Conservation (phyloP, 1,140 invertebrate species). For the Leptinotarsa texana region DNA sequence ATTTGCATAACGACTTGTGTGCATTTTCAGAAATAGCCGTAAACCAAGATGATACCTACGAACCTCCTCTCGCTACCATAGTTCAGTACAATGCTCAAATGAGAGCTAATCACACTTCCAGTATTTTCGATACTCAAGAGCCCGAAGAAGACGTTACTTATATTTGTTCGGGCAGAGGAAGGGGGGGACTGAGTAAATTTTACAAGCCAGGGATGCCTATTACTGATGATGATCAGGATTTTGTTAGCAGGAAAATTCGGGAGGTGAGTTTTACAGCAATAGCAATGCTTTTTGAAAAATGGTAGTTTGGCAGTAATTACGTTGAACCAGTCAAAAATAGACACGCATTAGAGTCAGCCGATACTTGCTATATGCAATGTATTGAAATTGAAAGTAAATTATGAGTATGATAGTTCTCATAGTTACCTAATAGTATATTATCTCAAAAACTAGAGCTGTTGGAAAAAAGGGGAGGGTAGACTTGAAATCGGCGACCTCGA, state of each 20-base stretch:
- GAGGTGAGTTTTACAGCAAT: background rate
- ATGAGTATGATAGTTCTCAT: too few species aligned
- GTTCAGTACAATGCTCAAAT: slow-evolving; percentile 21
- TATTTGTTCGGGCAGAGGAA: slow-evolving; percentile 16
- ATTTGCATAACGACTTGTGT: slow-evolving; percentile 8
- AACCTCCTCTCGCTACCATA: background rate
- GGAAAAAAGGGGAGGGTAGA: too few species aligned
- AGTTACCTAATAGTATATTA: too few species aligned
- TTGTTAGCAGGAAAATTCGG: background rate
- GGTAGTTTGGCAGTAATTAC: too few species aligned
- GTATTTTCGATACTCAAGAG: slow-evolving; percentile 22
- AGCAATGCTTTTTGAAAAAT: too few species aligned
- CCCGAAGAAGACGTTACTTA: slow-evolving; percentile 10
- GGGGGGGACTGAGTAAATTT: slow-evolving; percentile 16
- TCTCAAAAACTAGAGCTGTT: too few species aligned
- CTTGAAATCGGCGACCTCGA: too few species aligned
- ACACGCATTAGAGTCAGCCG: too few species aligned
- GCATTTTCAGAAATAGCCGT: slow-evolving; percentile 20
- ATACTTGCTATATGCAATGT: too few species aligned
- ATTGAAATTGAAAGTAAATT: too few species aligned
- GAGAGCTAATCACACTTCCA: slow-evolving; percentile 5
- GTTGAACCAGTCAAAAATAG: too few species aligned
- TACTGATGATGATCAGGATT: background rate
- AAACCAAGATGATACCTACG: too few species aligned
- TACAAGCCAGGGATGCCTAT: slow-evolving; percentile 3